Conservation (phyloP, 2,113 vertebrate species). For the Coryphaenoides rupestris region DNA sequence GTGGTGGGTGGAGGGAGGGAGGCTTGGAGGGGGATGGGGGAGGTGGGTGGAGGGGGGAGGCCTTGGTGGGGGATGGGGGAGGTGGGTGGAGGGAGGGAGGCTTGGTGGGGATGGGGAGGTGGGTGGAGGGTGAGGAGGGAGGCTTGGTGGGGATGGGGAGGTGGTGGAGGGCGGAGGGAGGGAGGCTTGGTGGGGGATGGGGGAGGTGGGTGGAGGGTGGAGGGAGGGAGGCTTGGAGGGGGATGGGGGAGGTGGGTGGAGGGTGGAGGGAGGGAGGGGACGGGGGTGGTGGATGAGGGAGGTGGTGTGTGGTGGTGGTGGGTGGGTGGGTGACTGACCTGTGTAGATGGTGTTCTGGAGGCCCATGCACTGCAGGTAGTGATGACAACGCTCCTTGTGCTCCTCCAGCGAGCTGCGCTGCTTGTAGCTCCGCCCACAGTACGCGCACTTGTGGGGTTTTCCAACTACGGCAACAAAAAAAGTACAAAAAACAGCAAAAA, state of each 20-base stretch:
- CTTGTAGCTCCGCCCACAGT: slow-evolving; percentile 97
- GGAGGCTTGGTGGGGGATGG: background rate
- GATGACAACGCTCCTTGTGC: slow-evolving; percentile 97
- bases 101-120: too few species aligned
- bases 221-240: too few species aligned
- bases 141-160: slow-evolving; percentile 20
- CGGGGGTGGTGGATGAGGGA: slow-evolving; percentile 1
- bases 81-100: too few species aligned
- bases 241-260: too few species aligned
- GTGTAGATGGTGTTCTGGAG: slow-evolving; percentile 89
- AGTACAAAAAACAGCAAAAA: background rate
- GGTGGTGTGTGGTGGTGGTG: slow-evolving; percentile 1
- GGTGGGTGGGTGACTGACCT: slow-evolving; percentile 73
- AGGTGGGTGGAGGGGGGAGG: too few species aligned
- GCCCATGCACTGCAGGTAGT: slow-evolving; percentile 96
- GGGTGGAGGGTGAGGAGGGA: too few species aligned
- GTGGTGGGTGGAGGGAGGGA: too few species aligned
- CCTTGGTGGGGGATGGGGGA: too few species aligned
- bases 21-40: too few species aligned
- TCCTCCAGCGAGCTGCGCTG: slow-evolving; percentile 98
- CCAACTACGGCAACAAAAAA: slow-evolving; percentile 76
- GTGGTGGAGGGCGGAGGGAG: slow-evolving; percentile 6
- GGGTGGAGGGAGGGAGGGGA: too few species aligned
- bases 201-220: too few species aligned
- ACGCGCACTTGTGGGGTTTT: slow-evolving; percentile 98